Evolutionary conservation across 2,797 vertebrate species (phyloP).

Genomic region (Anguilla megastoma): DNA sequence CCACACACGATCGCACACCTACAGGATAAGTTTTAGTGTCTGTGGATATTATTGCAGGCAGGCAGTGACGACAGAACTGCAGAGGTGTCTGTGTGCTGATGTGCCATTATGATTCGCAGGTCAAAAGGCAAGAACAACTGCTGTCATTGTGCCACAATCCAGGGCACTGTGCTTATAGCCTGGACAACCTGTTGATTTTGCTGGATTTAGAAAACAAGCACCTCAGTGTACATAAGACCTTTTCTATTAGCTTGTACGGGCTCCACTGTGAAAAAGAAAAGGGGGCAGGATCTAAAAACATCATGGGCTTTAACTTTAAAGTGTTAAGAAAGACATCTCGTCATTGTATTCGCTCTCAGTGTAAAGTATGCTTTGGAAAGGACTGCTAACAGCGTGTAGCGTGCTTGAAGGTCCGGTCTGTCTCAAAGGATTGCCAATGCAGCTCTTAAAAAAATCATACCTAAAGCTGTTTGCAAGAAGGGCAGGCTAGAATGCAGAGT

Average conservation of each 20-base stretch:
- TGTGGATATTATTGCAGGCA: neutral
- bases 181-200: neutral
- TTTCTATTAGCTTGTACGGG: neutral
- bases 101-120: constrained; percentile 9
- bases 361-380: neutral
- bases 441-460: neutral
- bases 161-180: constrained; percentile 2
- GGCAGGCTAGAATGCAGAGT: neutral
- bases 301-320: neutral
- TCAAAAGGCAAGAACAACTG: neutral
- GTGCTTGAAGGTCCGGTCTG: neutral
- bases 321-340: neutral
- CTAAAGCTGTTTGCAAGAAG: neutral
- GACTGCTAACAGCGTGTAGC: neutral
- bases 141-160: neutral
- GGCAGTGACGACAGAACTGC: neutral
- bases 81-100: neutral
- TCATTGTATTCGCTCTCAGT: neutral
- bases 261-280: neutral
- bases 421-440: neutral
- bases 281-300: neutral
- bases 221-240: constrained; percentile 6
- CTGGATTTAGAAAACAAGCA: neutral
- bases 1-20: neutral
- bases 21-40: constrained; percentile 16